Conservation (phyloP, 2,113 vertebrate species). For the Scomber colias region DNA sequence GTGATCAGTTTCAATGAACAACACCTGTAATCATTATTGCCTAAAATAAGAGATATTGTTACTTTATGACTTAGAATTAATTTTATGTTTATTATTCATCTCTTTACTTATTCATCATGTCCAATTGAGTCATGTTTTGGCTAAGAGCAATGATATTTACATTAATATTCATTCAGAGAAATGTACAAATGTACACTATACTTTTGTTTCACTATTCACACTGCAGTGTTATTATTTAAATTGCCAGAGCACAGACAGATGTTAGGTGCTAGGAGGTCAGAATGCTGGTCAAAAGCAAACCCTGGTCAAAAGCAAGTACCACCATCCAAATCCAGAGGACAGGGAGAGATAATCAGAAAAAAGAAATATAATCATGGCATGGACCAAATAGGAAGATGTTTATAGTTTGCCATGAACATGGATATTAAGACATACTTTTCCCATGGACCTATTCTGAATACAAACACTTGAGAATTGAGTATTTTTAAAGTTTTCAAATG, state of each 20-base stretch:
- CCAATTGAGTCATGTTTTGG: background rate
- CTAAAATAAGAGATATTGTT: too few relatives aligned
- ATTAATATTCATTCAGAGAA: too few relatives aligned
- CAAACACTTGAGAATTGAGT: constrained; percentile 1
- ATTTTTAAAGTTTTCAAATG: background rate
- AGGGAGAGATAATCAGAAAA: background rate
- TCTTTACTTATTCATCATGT: background rate
- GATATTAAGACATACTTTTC: background rate
- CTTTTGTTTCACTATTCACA: constrained; percentile 14
- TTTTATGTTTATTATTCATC: background rate
- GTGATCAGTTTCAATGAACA: too few relatives aligned
- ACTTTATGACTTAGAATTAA: too few relatives aligned
- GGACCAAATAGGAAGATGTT: background rate
- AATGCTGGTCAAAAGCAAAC: background rate
- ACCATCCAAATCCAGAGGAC: background rate
- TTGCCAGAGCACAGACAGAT: constrained; percentile 1
- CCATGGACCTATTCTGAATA: background rate
- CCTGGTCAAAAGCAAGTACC: background rate
- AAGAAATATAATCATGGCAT: background rate
- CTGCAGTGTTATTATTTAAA: background rate
- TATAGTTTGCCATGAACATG: background rate
- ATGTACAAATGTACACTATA: background rate
- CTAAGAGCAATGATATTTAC: too few relatives aligned
- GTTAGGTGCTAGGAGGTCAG: background rate
- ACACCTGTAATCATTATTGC: too few relatives aligned